phyloP scores from a whole-genome alignment of 2,888 invertebrate genomes.

The Diogma glabrata region DNA sequence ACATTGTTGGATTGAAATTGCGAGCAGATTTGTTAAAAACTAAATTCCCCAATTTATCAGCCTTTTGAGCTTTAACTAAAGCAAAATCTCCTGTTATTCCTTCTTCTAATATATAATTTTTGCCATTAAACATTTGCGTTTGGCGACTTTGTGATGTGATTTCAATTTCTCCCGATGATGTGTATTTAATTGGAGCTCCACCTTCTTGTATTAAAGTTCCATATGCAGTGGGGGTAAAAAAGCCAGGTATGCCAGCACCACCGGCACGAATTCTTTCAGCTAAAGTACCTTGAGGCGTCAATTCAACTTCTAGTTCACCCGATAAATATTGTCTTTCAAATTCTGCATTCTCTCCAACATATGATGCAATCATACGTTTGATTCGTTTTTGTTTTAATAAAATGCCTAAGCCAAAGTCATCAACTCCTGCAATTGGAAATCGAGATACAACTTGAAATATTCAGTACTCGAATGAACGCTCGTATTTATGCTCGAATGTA shows the following conservation, averaged over 20 bases:
- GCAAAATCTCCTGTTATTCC: constrained; percentile 95
- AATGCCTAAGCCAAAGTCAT: constrained; percentile 90
- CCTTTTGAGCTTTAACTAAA: constrained; percentile 93
- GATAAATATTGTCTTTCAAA: constrained; percentile 88
- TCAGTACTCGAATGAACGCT: no score
- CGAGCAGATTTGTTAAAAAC: constrained; percentile 75
- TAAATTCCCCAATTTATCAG: constrained; percentile 86
- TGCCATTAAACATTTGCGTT: constrained; percentile 69
- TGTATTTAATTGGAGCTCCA: constrained; percentile 90
- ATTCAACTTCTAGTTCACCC: constrained; percentile 85
- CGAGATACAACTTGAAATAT: no score
- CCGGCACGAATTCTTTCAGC: constrained; percentile 94
- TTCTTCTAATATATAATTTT: constrained; percentile 85
- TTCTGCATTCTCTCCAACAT: constrained; percentile 98
- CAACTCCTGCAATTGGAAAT: constrained; percentile 75
- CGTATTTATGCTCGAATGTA: no score
- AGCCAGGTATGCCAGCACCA: constrained; percentile 96
- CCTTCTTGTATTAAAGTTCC: constrained; percentile 95
- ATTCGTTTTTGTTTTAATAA: constrained; percentile 78
- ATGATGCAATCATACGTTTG: constrained; percentile 90
- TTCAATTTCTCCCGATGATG: constrained; percentile 49
- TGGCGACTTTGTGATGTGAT: constrained; percentile 65
- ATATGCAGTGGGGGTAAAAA: constrained; percentile 92
- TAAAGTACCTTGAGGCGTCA: constrained; percentile 91
- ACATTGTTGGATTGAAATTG: constrained; percentile 95